These are phyloP conservation scores for Euglossa dilemma DNA, from an alignment of 1,140 invertebrate species.

Conservation along the genomic window DNA sequence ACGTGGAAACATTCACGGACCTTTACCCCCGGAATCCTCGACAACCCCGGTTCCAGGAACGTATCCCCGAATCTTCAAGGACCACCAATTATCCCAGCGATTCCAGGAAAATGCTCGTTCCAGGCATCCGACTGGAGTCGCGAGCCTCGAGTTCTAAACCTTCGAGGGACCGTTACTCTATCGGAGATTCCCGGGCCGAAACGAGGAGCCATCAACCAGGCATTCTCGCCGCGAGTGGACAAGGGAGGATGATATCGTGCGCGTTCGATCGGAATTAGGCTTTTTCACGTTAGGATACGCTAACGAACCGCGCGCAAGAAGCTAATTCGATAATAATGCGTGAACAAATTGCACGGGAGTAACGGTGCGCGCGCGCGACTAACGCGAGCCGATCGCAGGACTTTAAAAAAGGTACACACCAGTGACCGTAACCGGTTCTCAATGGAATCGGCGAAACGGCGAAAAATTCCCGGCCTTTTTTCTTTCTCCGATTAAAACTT, in stretches of 20 bases:
- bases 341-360: constrained; percentile 30
- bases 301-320: constrained; percentile 17
- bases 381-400: constrained; percentile 4
- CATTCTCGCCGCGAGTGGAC: not conserved
- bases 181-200: too few species aligned
- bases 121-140: not conserved
- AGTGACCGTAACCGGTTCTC: constrained; percentile 7
- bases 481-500: constrained; percentile 9
- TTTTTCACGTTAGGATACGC: not conserved
- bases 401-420: not conserved
- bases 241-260: not conserved
- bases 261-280: constrained; percentile 4
- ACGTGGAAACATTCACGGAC: too few species aligned
- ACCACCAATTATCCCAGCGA: not conserved
- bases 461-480: constrained; percentile 15
- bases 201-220: not conserved
- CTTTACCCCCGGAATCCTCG: not conserved
- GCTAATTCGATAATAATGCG: constrained; percentile 39
- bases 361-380: constrained; percentile 16
- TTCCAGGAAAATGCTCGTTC: too few species aligned
- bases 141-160: not conserved
- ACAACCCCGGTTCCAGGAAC: not conserved
- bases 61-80: not conserved
- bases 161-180: not conserved
- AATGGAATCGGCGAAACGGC: constrained; percentile 1